A percentile compares a stretch with the other conserved stretches of the same genome.
Evolutionary conservation across 2,888 invertebrate genomes (phyloP).

Genomic region (Lagria hirta): DNA sequence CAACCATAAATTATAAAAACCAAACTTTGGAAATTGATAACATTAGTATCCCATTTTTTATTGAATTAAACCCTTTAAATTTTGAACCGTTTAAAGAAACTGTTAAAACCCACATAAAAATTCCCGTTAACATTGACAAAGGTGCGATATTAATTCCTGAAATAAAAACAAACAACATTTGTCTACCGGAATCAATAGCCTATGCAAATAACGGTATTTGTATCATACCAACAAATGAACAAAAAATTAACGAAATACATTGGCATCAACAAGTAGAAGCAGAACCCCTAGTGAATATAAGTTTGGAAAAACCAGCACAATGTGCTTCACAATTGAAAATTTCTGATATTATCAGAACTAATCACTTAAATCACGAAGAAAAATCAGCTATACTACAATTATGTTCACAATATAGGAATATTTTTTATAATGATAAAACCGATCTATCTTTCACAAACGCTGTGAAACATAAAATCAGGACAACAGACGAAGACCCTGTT

Average conservation of each 20-base stretch:
- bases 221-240: neutral
- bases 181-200: neutral
- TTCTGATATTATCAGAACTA: slow-evolving; percentile 4
- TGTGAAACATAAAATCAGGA: slow-evolving; percentile 1
- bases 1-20: neutral
- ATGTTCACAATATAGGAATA: slow-evolving; percentile 8
- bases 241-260: neutral
- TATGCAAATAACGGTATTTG: neutral
- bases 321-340: slow-evolving; percentile 1
- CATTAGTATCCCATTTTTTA: slow-evolving; percentile 7
- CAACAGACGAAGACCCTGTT: neutral
- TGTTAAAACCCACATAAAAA: slow-evolving; percentile 2
- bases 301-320: neutral
- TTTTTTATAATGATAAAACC: slow-evolving; percentile 10
- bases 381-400: slow-evolving; percentile 1
- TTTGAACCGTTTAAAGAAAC: slow-evolving; percentile 9
- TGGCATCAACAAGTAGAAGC: neutral
- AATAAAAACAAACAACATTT: slow-evolving; percentile 2
- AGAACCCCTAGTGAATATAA: neutral
- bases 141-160: slow-evolving; percentile 5
- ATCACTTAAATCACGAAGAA: slow-evolving; percentile 10
- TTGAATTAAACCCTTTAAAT: slow-evolving; percentile 7
- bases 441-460: slow-evolving; percentile 1
- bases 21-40: slow-evolving; percentile 4
- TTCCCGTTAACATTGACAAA: slow-evolving; percentile 7